Percentiles rank a stretch among this genome's conserved stretches.
Conservation (phyloP, 2,888 invertebrate species). For the Nomada goodeniana region DNA sequence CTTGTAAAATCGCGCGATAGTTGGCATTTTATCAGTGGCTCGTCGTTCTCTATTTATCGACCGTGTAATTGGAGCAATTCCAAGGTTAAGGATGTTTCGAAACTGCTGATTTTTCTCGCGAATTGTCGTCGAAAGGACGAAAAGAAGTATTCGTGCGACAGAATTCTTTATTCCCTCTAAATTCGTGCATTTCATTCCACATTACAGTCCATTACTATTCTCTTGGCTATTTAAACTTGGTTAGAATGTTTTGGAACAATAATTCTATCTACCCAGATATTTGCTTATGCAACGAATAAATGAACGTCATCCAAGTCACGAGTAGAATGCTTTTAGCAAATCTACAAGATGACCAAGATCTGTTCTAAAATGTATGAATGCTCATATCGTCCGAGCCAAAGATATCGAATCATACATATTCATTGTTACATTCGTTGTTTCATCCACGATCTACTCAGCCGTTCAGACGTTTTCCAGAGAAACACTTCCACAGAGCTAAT, state of each 20-base stretch:
- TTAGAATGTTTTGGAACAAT: background rate
- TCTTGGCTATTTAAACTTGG: background rate
- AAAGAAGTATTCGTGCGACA: background rate
- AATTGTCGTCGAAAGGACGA: slow-evolving; percentile 3
- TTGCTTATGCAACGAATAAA: background rate
- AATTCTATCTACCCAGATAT: background rate
- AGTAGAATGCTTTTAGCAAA: background rate
- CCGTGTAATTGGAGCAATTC: slow-evolving; percentile 55
- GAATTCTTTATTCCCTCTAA: background rate
- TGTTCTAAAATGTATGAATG: slow-evolving; percentile 2
- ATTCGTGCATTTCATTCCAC: no score
- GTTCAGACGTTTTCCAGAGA: no score
- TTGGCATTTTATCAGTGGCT: slow-evolving; percentile 58
- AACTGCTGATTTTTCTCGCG: slow-evolving; percentile 6
- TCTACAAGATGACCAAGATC: background rate
- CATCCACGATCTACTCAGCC: no score
- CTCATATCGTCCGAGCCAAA: background rate
- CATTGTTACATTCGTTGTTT: no score
- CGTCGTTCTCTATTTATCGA: slow-evolving; percentile 52
- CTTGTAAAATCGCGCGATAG: slow-evolving; percentile 19
- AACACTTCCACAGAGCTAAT: no score
- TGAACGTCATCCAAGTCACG: background rate
- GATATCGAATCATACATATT: no score
- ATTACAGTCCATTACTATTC: background rate
- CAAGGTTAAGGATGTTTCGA: slow-evolving; percentile 57